These are phyloP conservation scores for Trissolcus brochymenae DNA, from an alignment of 2,888 invertebrate genomes.

Conservation along the genomic window DNA sequence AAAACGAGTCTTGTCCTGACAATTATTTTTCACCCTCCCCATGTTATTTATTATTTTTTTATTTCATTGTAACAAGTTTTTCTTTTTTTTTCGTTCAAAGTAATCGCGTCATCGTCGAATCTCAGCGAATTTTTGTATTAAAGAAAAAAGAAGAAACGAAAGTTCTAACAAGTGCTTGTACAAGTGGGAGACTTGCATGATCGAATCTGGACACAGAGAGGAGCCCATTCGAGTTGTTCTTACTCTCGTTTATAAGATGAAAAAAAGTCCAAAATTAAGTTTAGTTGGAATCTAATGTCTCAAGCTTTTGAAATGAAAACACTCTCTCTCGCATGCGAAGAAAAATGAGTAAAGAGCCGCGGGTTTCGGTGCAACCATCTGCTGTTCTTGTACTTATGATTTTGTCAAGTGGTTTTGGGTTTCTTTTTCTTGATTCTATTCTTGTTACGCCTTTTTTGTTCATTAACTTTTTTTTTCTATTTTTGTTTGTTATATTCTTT, in stretches of 20 bases:
- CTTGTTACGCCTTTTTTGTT: constrained; percentile 27
- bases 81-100: not conserved
- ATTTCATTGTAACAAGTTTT: not conserved
- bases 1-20: constrained; percentile 15
- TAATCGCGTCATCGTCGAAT: not conserved
- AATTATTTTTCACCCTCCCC: constrained; percentile 29
- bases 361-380: constrained; percentile 50
- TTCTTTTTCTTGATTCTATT: constrained; percentile 43
- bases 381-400: constrained; percentile 50
- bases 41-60: constrained; percentile 7
- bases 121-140: not conserved
- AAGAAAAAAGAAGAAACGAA: not conserved
- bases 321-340: constrained; percentile 49
- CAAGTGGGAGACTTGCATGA: constrained; percentile 66
- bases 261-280: constrained; percentile 27
- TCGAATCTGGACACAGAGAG: constrained; percentile 73
- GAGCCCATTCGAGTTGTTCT: constrained; percentile 59
- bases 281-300: constrained; percentile 54
- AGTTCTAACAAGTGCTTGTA: constrained; percentile 50
- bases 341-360: constrained; percentile 12
- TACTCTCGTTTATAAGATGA: not conserved
- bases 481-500: constrained; percentile 52
- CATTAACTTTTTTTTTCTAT: constrained; percentile 27
- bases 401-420: constrained; percentile 53
- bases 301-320: constrained; percentile 46